Evolutionary conservation across 1,140 invertebrate species (phyloP).

Genomic region (Diprion similis): DNA sequence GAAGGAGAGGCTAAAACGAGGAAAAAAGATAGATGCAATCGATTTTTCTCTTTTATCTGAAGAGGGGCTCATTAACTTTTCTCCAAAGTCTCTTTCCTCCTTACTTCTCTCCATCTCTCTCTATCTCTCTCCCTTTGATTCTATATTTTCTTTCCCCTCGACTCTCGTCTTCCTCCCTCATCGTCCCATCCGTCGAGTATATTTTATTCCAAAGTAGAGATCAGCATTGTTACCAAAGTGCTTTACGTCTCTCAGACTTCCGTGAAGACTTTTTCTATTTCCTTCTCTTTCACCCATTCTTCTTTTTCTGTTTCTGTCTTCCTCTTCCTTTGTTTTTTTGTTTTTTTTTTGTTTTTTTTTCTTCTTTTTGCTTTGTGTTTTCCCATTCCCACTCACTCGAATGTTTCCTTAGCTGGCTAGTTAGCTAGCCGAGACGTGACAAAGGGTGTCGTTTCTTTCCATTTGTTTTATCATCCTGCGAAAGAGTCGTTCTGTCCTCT

Average conservation of each 20-base stretch:
- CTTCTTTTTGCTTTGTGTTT: too few species aligned
- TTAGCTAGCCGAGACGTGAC: neutral
- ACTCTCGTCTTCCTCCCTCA: neutral
- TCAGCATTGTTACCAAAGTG: slow-evolving; percentile 17
- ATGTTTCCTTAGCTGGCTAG: neutral
- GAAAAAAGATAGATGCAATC: neutral
- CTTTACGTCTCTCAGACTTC: slow-evolving; percentile 10
- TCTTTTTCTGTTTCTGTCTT: too few species aligned
- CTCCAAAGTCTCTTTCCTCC: neutral
- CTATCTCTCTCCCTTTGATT: slow-evolving; percentile 16
- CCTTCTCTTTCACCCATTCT: neutral
- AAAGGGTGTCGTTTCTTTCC: neutral
- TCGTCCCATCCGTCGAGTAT: neutral
- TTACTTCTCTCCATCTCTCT: neutral
- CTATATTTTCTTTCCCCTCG: neutral
- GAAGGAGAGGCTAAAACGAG: too few species aligned
- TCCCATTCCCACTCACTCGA: too few species aligned
- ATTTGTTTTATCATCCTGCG: neutral
- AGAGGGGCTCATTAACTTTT: neutral
- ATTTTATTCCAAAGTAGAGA: slow-evolving; percentile 8
- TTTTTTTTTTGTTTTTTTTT: too few species aligned
- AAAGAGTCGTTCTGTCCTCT: too few species aligned
- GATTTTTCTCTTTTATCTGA: neutral
- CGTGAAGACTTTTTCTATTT: neutral
- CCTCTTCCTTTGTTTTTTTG: too few species aligned